phyloP scores from a whole-genome alignment of 1,140 invertebrate species.

The Caenorhabditis briggsae region DNA sequence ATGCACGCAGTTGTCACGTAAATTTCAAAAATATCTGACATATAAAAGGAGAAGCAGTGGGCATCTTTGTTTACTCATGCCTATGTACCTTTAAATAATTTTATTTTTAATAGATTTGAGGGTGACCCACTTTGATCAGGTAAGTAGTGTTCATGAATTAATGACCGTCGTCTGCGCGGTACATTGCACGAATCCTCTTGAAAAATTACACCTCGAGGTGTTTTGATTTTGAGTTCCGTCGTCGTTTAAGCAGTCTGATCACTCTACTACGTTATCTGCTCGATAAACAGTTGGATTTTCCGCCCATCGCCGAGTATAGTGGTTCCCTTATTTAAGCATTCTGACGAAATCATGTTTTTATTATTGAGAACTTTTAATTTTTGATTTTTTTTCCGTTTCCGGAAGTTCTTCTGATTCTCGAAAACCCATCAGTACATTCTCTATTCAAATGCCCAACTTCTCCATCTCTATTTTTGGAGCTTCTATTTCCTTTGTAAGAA shows the following conservation, averaged over 20 bases:
- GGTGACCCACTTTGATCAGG: neutral
- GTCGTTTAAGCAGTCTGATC: conserved; percentile 5
- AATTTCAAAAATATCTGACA: conserved; percentile 11
- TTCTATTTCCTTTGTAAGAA: too few relatives aligned
- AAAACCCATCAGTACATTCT: too few relatives aligned
- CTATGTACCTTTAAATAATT: neutral
- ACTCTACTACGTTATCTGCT: conserved; percentile 9
- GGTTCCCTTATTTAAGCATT: conserved; percentile 8
- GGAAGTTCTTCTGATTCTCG: too few relatives aligned
- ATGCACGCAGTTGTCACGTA: neutral
- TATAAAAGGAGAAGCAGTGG: neutral
- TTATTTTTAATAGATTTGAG: neutral
- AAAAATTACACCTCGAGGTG: neutral
- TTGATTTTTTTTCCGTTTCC: too few relatives aligned
- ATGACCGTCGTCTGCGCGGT: neutral
- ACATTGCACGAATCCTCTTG: neutral
- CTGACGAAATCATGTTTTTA: neutral
- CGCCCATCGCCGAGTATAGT: neutral
- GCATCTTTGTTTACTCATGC: neutral
- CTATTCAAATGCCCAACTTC: too few relatives aligned
- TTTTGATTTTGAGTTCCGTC: neutral
- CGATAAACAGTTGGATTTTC: conserved; percentile 28
- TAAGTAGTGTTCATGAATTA: conserved; percentile 27
- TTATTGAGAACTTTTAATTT: too few relatives aligned
- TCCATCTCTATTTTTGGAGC: too few relatives aligned